Evolutionary conservation across 2,888 invertebrate genomes (phyloP).

Genomic region (Lasioglossum malachurum): DNA sequence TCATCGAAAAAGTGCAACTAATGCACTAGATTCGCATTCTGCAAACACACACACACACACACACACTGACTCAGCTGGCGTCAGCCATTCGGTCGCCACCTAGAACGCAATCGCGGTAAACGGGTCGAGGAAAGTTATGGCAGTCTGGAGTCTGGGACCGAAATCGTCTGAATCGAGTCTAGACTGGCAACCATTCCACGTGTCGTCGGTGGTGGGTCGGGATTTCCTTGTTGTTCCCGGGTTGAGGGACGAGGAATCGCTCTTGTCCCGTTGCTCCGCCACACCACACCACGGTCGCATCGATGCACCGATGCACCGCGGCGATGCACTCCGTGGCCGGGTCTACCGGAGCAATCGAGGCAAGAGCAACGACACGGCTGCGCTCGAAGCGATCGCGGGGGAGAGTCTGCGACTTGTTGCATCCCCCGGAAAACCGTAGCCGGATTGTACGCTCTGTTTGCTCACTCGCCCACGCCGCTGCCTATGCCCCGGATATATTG

Average conservation of each 20-base stretch:
- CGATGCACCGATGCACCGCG: not conserved
- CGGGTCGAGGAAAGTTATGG: not conserved
- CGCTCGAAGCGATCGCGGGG: constrained; percentile 47
- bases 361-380: constrained; percentile 40
- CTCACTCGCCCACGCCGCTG: not conserved
- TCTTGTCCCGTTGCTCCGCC: not conserved
- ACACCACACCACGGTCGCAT: not conserved
- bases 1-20: not conserved
- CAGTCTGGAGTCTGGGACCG: not conserved
- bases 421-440: constrained; percentile 49
- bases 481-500: constrained; percentile 46
- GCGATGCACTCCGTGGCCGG: constrained; percentile 4
- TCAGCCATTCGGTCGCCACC: constrained; percentile 2
- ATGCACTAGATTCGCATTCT: not conserved
- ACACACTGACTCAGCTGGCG: not conserved
- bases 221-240: not conserved
- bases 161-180: constrained; percentile 11
- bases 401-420: constrained; percentile 68
- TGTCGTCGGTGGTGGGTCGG: not conserved
- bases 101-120: not conserved
- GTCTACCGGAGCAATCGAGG: constrained; percentile 17
- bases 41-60: not conserved
- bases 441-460: constrained; percentile 42
- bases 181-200: not conserved
- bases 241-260: not conserved